A percentile compares a stretch with the other conserved stretches of the same genome.
phyloP scores from a whole-genome alignment of 1,140 invertebrate genomes.

The Trachymyrmex septentrionalis region DNA sequence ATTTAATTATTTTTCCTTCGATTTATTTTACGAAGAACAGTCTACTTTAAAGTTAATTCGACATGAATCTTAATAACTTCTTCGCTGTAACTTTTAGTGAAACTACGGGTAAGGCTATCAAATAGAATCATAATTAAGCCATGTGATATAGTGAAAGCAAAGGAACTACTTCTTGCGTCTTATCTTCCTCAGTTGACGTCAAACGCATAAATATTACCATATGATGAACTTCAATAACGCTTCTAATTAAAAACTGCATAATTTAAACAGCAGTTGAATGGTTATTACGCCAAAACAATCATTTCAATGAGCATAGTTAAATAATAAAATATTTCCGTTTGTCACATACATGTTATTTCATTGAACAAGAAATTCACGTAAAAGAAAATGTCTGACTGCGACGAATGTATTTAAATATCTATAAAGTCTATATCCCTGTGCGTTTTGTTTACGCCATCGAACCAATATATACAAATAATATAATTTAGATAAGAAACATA shows the following conservation, averaged over 20 bases:
- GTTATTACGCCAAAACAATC: constrained; percentile 13
- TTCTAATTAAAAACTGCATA: constrained; percentile 44
- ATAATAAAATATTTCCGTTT: background rate
- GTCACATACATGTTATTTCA: too few species aligned
- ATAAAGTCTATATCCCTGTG: background rate
- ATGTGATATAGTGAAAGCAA: background rate
- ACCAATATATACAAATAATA: background rate
- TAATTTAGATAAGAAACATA: constrained; percentile 32
- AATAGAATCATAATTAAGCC: constrained; percentile 32
- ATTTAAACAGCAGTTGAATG: background rate
- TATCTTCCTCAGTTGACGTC: background rate
- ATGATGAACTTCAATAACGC: background rate
- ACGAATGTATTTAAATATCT: constrained; percentile 27
- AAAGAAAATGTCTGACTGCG: too few species aligned
- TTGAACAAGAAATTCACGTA: background rate
- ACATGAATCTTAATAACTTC: constrained; percentile 15
- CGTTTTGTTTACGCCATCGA: background rate
- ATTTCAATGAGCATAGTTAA: constrained; percentile 7
- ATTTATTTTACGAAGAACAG: background rate
- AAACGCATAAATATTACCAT: constrained; percentile 6
- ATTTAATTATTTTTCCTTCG: background rate
- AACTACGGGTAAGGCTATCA: background rate
- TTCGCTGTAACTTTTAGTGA: background rate
- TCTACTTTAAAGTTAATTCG: constrained; percentile 13
- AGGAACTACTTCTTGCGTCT: background rate